Evolutionary conservation across 2,797 vertebrate genomes (phyloP).

Genomic region (Sebastes taczanowskii): DNA sequence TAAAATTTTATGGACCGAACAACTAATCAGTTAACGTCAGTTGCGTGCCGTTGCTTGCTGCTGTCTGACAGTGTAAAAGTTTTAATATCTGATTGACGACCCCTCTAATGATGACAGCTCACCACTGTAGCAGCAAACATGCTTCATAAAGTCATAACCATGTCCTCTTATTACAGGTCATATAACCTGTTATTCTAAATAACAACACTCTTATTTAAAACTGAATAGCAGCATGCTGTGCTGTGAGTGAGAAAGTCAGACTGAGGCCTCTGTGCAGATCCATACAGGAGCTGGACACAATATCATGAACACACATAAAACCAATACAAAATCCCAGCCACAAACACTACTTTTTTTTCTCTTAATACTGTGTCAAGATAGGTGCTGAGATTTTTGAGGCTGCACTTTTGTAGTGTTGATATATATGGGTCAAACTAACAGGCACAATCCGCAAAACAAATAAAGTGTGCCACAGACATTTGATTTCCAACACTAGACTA

Average conservation of each 20-base stretch:
- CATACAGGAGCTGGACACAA: not conserved
- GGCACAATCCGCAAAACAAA: not conserved
- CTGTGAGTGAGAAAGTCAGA: not conserved
- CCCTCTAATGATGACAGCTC: not conserved
- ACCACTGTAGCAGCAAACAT: not conserved
- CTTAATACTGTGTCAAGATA: too few relatives aligned
- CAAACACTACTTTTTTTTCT: not conserved
- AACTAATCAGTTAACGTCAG: too few relatives aligned
- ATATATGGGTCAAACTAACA: not conserved
- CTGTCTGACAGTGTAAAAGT: not conserved
- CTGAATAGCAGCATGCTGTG: not conserved
- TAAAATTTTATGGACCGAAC: too few relatives aligned
- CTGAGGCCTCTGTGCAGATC: not conserved
- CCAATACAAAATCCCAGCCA: not conserved
- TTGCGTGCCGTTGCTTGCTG: too few relatives aligned
- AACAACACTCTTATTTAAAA: too few relatives aligned
- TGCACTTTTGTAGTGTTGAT: not conserved
- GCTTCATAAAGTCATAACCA: not conserved
- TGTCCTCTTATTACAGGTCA: not conserved
- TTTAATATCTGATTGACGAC: not conserved
- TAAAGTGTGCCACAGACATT: not conserved
- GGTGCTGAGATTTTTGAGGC: not conserved
- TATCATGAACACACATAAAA: not conserved
- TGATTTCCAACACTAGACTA: not conserved
- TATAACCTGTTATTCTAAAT: not conserved